A percentile compares a stretch with the other conserved stretches of the same genome.
phyloP scores from a whole-genome alignment of 1,140 invertebrate genomes.

The Ceratosolen fusciceps region DNA sequence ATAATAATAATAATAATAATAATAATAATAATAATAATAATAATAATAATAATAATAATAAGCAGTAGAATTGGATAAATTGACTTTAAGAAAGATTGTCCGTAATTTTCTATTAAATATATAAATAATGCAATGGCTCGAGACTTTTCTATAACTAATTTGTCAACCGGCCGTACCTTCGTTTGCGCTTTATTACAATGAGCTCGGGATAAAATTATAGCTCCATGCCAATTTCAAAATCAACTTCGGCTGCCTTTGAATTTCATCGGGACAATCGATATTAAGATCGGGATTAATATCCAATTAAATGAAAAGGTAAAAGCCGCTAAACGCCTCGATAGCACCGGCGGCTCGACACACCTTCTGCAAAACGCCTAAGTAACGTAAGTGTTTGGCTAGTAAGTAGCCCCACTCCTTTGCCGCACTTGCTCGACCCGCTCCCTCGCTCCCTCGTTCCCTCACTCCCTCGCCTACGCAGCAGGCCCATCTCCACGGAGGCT shows the following conservation, averaged over 20 bases:
- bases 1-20: too few relatives aligned
- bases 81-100: too few relatives aligned
- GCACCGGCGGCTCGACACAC: neutral
- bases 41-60: too few relatives aligned
- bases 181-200: neutral
- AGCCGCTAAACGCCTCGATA: neutral
- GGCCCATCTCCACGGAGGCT: conserved; percentile 17
- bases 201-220: neutral
- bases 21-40: too few relatives aligned
- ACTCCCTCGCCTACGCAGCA: too few relatives aligned
- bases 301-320: neutral
- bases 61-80: too few relatives aligned
- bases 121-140: too few relatives aligned
- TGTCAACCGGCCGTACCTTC: neutral
- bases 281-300: neutral
- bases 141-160: neutral
- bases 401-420: too few relatives aligned
- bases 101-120: too few relatives aligned
- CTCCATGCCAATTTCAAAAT: neutral
- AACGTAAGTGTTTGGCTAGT: conserved; percentile 42
- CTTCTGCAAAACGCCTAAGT: conserved; percentile 47
- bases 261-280: neutral
- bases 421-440: neutral
- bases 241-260: neutral
- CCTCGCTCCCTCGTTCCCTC: neutral